phyloP scores from a whole-genome alignment of 2,888 invertebrate species.

The Blastobasis adustella region DNA sequence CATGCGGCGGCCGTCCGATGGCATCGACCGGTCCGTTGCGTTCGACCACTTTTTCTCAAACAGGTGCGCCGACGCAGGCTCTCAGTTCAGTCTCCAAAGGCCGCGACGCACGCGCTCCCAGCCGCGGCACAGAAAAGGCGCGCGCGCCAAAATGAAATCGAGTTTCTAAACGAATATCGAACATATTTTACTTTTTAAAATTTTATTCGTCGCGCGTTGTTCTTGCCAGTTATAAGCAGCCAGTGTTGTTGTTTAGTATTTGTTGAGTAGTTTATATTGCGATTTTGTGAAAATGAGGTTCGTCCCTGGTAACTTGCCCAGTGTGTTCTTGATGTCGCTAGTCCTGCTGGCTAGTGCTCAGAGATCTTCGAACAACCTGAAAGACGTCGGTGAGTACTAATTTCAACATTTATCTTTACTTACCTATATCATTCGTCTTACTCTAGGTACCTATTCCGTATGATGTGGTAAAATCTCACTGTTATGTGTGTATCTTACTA shows the following conservation, averaged over 20 bases:
- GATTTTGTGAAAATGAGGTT: conserved; percentile 40
- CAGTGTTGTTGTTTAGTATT: no score
- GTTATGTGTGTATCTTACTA: no score
- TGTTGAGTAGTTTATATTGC: no score
- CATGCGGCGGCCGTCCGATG: conserved; percentile 19
- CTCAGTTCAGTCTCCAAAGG: conserved; percentile 48
- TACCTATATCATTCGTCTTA: no score
- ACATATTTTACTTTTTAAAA: conserved; percentile 3
- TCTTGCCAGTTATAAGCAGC: no score
- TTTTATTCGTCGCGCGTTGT: not conserved
- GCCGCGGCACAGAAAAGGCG: conserved; percentile 35
- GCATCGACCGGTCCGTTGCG: conserved; percentile 41
- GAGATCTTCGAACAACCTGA: conserved; percentile 48
- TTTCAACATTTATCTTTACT: not conserved
- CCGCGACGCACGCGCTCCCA: conserved; percentile 44
- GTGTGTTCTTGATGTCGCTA: conserved; percentile 57
- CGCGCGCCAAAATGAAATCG: conserved; percentile 58
- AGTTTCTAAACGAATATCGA: conserved; percentile 31
- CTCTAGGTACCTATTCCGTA: no score
- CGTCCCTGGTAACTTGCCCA: conserved; percentile 46
- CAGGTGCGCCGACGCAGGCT: conserved; percentile 39
- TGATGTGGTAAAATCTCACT: no score
- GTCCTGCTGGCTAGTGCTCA: conserved; percentile 62
- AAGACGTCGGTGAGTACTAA: conserved; percentile 56
- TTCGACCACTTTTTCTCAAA: conserved; percentile 37